Percentiles rank a stretch among this genome's conserved stretches.
These are phyloP conservation scores for Carlito syrichta DNA, from an alignment of 2,113 vertebrate species.

Conservation along the genomic window DNA sequence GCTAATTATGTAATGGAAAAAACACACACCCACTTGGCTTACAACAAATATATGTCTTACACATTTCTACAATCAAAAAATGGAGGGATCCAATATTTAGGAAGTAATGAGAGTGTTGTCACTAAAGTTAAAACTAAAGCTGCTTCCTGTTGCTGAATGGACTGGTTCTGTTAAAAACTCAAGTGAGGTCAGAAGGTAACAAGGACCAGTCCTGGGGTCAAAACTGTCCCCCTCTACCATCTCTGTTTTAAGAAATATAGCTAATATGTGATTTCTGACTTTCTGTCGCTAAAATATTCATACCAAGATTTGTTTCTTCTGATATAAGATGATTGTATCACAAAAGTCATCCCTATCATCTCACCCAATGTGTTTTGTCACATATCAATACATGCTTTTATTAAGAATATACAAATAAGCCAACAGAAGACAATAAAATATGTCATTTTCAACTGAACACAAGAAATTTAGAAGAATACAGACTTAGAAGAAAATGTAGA, in stretches of 20 bases:
- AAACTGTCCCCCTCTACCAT: not conserved
- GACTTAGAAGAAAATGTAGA: too few species aligned
- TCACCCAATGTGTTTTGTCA: not conserved
- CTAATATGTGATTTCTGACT: not conserved
- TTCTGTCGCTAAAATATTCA: not conserved
- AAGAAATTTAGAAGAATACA: too few species aligned
- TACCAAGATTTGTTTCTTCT: too few species aligned
- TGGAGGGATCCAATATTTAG: not conserved
- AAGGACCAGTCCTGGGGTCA: not conserved
- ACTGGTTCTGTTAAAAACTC: not conserved
- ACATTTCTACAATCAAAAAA: not conserved
- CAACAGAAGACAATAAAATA: not conserved
- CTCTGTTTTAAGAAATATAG: not conserved
- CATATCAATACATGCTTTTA: not conserved
- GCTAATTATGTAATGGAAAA: not conserved
- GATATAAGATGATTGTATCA: not conserved
- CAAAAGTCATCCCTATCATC: not conserved
- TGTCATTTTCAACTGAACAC: not conserved
- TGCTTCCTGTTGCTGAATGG: not conserved
- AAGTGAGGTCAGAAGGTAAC: not conserved
- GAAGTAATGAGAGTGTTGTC: not conserved
- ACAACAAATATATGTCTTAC: not conserved
- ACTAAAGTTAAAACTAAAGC: not conserved
- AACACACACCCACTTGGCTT: not conserved
- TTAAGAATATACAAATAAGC: not conserved